Base-by-base conservation (phyloP, 2,113 vertebrate genomes). In the Sinocyclocheilus rhinocerous region DNA sequence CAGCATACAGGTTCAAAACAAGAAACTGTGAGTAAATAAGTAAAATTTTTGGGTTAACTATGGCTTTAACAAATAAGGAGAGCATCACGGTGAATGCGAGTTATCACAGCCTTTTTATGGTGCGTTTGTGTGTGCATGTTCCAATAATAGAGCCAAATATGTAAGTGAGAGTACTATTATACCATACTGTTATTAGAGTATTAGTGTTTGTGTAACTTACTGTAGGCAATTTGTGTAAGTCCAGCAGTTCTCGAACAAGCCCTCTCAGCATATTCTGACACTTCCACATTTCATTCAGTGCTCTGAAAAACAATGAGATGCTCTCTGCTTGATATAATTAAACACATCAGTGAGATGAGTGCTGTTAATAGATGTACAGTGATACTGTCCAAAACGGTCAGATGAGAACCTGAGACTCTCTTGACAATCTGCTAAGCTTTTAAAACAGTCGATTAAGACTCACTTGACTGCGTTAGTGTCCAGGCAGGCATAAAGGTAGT, bases 231-330 rank as follows among this genome's bases (percentile, higher is more conserved):
- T 99, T 99, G 92, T 99, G 98, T 75, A 99, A 96, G 92, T 99
- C 98, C 90, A 99, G 91, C 16, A 99, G 94, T 92, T 99, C 98
- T 84, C 97, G 96, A 72, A 99, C 97, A 0, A 99, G 97, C 90
- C 97, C 96, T 92, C 98, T 94, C 77, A 99, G 94, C 97, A 98
- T 98, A 92, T 99, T 99, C 95, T 99, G 98, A 95, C 98, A 99
- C 93, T 99, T 99, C 98, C 98, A 99, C 98, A 99, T 99, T 92
- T 99, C 98, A 92, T 99, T 99, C 88, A 99, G 93, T 48, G 98
- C 98, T 94, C 98, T 99, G 91, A 48, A 18, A 57, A 11, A 85
- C 13, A 81, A 26, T 67, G 33, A 57, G 12, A 83, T 15, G 36
- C 6, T 90, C 65, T 89, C 65, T 84, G 65, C 75, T 52, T 59